Conservation (phyloP, 1,140 invertebrate genomes). For the Rhynchophorus ferrugineus region DNA sequence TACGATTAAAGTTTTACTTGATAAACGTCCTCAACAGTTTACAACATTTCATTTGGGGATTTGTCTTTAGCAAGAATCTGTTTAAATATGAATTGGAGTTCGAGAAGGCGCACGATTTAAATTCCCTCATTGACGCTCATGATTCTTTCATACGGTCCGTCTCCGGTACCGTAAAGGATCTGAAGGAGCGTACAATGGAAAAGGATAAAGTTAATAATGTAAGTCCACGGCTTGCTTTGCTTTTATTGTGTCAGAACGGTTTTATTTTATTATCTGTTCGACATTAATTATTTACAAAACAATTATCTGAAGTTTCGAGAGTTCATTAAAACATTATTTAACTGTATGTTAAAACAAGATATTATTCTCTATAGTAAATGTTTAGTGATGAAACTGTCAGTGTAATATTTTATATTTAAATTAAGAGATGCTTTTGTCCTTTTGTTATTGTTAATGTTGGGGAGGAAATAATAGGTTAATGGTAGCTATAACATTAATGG, state of each 20-base stretch:
- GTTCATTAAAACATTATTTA: no score
- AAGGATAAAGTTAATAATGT: conserved; percentile 22
- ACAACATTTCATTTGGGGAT: conserved; percentile 56
- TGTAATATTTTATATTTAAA: no score
- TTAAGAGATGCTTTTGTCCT: no score
- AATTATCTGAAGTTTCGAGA: no score
- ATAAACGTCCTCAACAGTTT: conserved; percentile 54
- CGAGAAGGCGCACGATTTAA: conserved; percentile 33
- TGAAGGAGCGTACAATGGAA: conserved; percentile 15
- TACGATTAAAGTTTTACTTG: conserved; percentile 53
- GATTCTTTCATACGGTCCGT: conserved; percentile 28
- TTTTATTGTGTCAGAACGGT: not conserved
- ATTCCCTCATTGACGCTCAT: conserved; percentile 31
- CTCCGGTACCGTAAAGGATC: conserved; percentile 13
- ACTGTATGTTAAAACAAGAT: no score
- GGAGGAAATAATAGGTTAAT: no score
- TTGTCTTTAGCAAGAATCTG: conserved; percentile 42
- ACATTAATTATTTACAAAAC: no score
- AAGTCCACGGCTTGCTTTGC: no score
- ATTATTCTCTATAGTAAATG: no score
- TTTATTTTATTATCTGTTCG: not conserved
- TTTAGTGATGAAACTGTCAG: no score
- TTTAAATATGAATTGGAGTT: conserved; percentile 33
- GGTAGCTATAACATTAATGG: no score
- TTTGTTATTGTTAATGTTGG: no score